Conservation (phyloP, 2,113 vertebrate species). For the Notechis scutatus region DNA sequence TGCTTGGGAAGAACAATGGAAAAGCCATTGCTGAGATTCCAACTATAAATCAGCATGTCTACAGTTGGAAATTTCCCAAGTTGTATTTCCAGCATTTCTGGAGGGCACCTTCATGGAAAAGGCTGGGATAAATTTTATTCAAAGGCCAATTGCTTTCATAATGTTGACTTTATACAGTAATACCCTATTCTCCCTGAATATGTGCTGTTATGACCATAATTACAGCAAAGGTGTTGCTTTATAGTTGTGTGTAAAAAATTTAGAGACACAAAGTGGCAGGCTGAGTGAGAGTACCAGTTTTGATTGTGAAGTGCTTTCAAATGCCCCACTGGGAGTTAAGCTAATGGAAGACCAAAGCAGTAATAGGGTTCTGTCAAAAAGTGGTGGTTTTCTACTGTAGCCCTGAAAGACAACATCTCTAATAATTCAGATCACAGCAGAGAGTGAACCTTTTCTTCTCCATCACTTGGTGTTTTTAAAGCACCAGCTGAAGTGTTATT, state of each 20-base stretch:
- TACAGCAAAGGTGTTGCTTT: not conserved
- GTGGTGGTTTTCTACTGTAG: not conserved
- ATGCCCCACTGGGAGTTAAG: not conserved
- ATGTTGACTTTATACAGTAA: not conserved
- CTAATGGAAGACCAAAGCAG: not conserved
- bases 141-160: not conserved
- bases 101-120: not conserved
- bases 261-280: not conserved
- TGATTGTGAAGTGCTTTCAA: slow-evolving; percentile 2
- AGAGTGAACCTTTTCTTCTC: not conserved
- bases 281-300: slow-evolving; percentile 4
- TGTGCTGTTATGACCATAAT: not conserved
- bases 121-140: not conserved
- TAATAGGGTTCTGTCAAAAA: slow-evolving; percentile 1
- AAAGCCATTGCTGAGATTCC: not conserved
- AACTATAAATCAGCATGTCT: not conserved
- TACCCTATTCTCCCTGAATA: not conserved
- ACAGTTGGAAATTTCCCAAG: not conserved
- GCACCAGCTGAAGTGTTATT: slow-evolving; percentile 14
- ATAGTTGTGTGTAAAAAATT: not conserved
- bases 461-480: slow-evolving; percentile 1
- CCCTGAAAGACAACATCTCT: slow-evolving; percentile 1
- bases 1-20: not conserved
- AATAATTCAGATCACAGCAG: slow-evolving; percentile 23
- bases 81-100: not conserved